Evolutionary conservation across 2,888 invertebrate species (phyloP).

Genomic region (Cyrtodaria siliqua): DNA sequence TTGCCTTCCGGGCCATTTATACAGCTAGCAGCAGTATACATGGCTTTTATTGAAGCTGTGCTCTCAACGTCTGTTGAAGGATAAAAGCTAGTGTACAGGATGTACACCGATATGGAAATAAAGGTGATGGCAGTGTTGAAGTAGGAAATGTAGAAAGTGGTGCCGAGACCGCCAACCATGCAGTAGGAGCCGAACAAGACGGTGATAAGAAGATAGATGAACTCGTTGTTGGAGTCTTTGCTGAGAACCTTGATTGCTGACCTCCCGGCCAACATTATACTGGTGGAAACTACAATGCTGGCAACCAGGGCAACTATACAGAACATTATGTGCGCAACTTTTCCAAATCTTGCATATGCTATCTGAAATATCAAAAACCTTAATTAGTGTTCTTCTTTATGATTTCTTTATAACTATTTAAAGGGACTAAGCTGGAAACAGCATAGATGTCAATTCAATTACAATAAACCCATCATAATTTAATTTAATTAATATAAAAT

Average conservation of each 20-base stretch:
- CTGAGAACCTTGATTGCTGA: constrained; percentile 69
- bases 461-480: too few relatives aligned
- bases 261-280: constrained; percentile 73
- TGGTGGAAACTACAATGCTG: constrained; percentile 75
- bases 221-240: constrained; percentile 75
- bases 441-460: too few relatives aligned
- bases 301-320: constrained; percentile 77
- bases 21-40: constrained; percentile 71
- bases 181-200: constrained; percentile 79
- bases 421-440: too few relatives aligned
- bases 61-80: constrained; percentile 40
- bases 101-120: constrained; percentile 72
- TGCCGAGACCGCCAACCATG: constrained; percentile 79
- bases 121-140: constrained; percentile 80
- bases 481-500: too few relatives aligned
- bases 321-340: constrained; percentile 75
- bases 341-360: constrained; percentile 78
- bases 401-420: too few relatives aligned
- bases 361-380: constrained; percentile 68
- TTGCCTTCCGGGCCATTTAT: constrained; percentile 73
- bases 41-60: constrained; percentile 59
- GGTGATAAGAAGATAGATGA: constrained; percentile 76
- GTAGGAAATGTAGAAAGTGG: constrained; percentile 84
- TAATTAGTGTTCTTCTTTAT: too few relatives aligned
- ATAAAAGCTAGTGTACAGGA: constrained; percentile 66